Evolutionary conservation across 1,140 invertebrate genomes (phyloP).

Genomic region (Leucophenga varia): DNA sequence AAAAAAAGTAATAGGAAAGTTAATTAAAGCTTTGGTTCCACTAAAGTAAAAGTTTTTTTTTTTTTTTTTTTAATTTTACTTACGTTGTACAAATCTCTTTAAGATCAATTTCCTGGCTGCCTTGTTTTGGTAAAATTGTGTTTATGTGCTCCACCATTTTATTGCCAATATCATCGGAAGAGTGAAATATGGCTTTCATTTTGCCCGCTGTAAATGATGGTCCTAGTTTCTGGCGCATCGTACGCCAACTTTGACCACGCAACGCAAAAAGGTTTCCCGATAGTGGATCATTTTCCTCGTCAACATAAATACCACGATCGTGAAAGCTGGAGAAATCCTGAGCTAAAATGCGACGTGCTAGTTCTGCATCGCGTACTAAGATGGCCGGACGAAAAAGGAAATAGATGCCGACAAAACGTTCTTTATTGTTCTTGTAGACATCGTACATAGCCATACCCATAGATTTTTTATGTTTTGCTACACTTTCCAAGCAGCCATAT

Average conservation of each 20-base stretch:
- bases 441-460: slow-evolving; percentile 18
- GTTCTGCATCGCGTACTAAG: slow-evolving; percentile 51
- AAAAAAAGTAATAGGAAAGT: too few relatives aligned
- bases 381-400: slow-evolving; percentile 36
- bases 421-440: slow-evolving; percentile 11
- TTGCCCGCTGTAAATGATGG: slow-evolving; percentile 61
- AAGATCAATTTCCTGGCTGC: slow-evolving; percentile 2
- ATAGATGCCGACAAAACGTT: slow-evolving; percentile 24
- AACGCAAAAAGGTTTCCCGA: slow-evolving; percentile 49
- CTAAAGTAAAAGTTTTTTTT: too few relatives aligned
- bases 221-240: slow-evolving; percentile 56
- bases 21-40: too few relatives aligned
- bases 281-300: slow-evolving; percentile 24
- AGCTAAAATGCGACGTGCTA: slow-evolving; percentile 48
- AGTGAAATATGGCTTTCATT: slow-evolving; percentile 58
- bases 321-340: slow-evolving; percentile 49
- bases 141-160: slow-evolving; percentile 25
- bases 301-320: slow-evolving; percentile 36
- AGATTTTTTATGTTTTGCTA: slow-evolving; percentile 7
- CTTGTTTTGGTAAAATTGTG: slow-evolving; percentile 12
- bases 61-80: neutral
- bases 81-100: slow-evolving; percentile 12
- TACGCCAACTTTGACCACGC: slow-evolving; percentile 57
- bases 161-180: slow-evolving; percentile 49
- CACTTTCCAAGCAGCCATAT: slow-evolving; percentile 9